phyloP scores from a whole-genome alignment of 2,113 vertebrate species.

The Toxotes chatareus region DNA sequence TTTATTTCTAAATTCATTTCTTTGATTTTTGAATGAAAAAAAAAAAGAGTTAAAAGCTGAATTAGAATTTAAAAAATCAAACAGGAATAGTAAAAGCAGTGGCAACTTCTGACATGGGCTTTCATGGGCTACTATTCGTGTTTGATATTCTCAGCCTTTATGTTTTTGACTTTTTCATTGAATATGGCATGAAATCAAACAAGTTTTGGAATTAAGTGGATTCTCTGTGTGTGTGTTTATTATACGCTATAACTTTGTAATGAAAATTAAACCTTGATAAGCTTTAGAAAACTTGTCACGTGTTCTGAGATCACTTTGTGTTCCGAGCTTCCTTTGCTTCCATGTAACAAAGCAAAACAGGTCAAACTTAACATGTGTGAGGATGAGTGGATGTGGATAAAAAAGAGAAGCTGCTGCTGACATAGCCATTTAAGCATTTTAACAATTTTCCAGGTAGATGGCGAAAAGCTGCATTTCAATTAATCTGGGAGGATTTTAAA shows the following conservation, averaged over 20 bases:
- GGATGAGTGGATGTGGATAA: neutral
- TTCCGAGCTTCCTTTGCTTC: neutral
- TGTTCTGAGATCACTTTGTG: neutral
- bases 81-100: neutral
- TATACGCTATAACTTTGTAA: conserved; percentile 65
- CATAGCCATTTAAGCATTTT: no score
- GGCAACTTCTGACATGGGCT: neutral
- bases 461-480: neutral
- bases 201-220: conserved; percentile 9
- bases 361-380: neutral
- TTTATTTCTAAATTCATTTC: conserved; percentile 10
- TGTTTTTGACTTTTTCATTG: conserved; percentile 39
- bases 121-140: neutral
- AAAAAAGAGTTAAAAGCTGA: neutral
- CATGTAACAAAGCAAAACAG: neutral
- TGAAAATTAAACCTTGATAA: conserved; percentile 57
- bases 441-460: no score
- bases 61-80: neutral
- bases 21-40: neutral
- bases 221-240: conserved; percentile 35
- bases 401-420: neutral
- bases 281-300: conserved; percentile 17
- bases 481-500: neutral
- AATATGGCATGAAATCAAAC: conserved; percentile 30
- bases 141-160: neutral